phyloP scores from a whole-genome alignment of 2,888 invertebrate species.

The Brachyptera putata region DNA sequence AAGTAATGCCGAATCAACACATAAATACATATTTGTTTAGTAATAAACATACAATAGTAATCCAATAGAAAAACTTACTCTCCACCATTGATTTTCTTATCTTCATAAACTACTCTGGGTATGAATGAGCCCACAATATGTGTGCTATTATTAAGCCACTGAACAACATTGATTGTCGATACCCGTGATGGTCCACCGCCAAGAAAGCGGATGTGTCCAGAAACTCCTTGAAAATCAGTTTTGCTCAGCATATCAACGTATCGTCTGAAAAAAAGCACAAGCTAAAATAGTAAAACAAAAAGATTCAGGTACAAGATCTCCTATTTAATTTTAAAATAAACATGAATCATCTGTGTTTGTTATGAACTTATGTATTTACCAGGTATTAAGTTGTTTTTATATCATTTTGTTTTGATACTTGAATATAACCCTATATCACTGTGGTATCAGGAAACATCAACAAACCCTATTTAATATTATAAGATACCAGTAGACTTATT shows the following conservation, averaged over 20 bases:
- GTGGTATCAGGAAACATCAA: too few relatives aligned
- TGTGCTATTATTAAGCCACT: constrained; percentile 52
- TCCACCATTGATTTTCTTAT: constrained; percentile 51
- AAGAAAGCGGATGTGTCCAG: constrained; percentile 45
- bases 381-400: too few relatives aligned
- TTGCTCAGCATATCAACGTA: constrained; percentile 58
- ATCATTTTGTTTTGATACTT: too few relatives aligned
- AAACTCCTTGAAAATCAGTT: constrained; percentile 67
- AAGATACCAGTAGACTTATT: too few relatives aligned
- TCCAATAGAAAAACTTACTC: constrained; percentile 32
- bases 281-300: constrained; percentile 40
- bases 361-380: too few relatives aligned
- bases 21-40: not conserved
- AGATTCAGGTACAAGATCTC: constrained; percentile 3
- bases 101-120: constrained; percentile 50
- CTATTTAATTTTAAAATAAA: constrained; percentile 18
- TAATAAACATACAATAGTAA: not conserved
- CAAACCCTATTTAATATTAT: too few relatives aligned
- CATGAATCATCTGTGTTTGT: too few relatives aligned
- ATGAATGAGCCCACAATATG: constrained; percentile 54
- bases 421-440: too few relatives aligned
- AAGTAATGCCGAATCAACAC: too few relatives aligned
- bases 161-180: constrained; percentile 56
- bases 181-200: constrained; percentile 60
- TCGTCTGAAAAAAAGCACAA: too few relatives aligned